Conservation (phyloP, 2,113 vertebrate species). For the Merops nubicus region DNA sequence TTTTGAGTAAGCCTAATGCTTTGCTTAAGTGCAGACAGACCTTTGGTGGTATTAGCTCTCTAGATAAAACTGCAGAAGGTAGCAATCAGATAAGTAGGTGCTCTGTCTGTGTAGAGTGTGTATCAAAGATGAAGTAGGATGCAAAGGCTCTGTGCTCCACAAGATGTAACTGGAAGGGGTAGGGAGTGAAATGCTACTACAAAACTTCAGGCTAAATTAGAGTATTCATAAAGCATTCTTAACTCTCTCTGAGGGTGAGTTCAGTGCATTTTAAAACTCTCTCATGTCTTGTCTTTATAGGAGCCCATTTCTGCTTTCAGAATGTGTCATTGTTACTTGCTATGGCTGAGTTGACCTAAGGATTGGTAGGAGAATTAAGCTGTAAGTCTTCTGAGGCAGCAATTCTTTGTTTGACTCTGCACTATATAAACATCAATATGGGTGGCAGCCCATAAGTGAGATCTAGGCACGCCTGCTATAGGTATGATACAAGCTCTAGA, state of each 20-base stretch:
- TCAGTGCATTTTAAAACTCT: not conserved
- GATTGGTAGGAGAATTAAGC: constrained; percentile 21
- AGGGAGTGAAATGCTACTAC: not conserved
- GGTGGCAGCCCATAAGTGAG: constrained; percentile 29
- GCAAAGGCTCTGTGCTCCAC: not conserved
- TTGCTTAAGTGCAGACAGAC: not conserved
- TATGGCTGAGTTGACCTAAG: not conserved
- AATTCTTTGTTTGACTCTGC: constrained; percentile 12
- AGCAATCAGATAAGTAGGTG: not conserved
- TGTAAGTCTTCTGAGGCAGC: not conserved
- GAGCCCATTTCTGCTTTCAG: not conserved
- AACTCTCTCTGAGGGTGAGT: not conserved
- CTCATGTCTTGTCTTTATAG: not conserved
- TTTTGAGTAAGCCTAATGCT: not conserved
- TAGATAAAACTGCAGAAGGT: not conserved
- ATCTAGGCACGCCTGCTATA: not conserved
- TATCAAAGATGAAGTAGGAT: not conserved
- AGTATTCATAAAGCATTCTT: not conserved
- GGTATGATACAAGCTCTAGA: not conserved
- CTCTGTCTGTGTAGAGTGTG: not conserved
- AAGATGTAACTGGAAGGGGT: not conserved
- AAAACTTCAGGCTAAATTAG: not conserved
- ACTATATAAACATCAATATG: constrained; percentile 24
- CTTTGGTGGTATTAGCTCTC: not conserved
- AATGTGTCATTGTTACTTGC: not conserved